These are phyloP conservation scores for Chloroclystis v-ata DNA, from an alignment of 2,888 invertebrate genomes.

Conservation along the genomic window DNA sequence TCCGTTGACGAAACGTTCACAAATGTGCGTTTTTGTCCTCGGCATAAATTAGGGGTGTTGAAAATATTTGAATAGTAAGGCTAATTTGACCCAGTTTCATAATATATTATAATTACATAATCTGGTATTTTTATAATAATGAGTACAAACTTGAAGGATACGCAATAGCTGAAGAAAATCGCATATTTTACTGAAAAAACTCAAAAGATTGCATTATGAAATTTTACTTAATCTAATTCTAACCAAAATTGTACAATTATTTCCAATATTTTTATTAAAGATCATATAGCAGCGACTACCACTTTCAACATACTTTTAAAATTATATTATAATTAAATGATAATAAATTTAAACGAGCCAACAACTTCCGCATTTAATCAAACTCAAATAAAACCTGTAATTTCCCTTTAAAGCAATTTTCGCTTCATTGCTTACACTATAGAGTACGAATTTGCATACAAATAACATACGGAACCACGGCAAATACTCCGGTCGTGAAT, in stretches of 20 bases:
- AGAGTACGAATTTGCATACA: constrained; percentile 23
- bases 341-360: neutral
- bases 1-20: constrained; percentile 54
- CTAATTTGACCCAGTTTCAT: neutral
- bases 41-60: constrained; percentile 1
- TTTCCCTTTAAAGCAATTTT: constrained; percentile 7
- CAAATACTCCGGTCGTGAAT: constrained; percentile 24
- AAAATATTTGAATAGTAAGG: neutral
- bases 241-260: too few relatives aligned
- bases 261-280: too few relatives aligned
- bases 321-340: too few relatives aligned
- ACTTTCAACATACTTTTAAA: too few relatives aligned
- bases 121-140: too few relatives aligned
- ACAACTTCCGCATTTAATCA: neutral
- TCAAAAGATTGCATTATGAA: too few relatives aligned
- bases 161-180: too few relatives aligned
- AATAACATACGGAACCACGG: constrained; percentile 23
- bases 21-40: constrained; percentile 29
- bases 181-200: too few relatives aligned
- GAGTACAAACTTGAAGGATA: too few relatives aligned
- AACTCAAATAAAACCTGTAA: constrained; percentile 9
- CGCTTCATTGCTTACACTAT: constrained; percentile 8
- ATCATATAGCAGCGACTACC: too few relatives aligned
- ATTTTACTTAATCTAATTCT: too few relatives aligned
- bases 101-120: neutral